Base-by-base conservation (phyloP, 2,113 vertebrate species). In the Spea multiplicata region DNA sequence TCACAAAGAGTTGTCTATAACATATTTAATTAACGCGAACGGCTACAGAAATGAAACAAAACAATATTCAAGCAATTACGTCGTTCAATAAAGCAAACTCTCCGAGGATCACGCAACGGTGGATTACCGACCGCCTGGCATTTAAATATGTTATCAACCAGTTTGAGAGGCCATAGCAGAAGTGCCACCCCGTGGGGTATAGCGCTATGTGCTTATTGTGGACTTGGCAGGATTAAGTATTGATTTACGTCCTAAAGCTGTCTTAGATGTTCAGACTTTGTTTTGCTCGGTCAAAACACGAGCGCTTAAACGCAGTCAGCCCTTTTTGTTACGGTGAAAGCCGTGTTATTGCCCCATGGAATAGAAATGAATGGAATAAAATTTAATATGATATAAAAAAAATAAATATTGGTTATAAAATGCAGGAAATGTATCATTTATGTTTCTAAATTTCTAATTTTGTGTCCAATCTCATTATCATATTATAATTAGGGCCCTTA, bases 11-110 rank as follows among this genome's bases (percentile, higher is more conserved):
- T 30, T 30, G 91, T 87, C 81, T 75, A 86, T 83, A 84, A 89
- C 92, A 91, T 93, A 92, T 93, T 91, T 92, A 93, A 93, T 93
- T 92, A 92, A 91, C 88, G 89, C 87, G 84, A 92, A 89, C 87
- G 89, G 88, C 89, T 88, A 90, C 88, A 90, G 88, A 92, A 91
- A 91, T 92, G 90, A 91, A 93, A 90, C 90, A 59, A 59, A 48
- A 89, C 87, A 89, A 89, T 89, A 90, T 88, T 88, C 85, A 91
- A 84, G 88, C 87, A 90, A 92, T 93, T 92, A 91, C 85, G 88
- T 85, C 87, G 87, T 87, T 90, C 90, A 91, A 87, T 91, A 93
- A 91, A 89, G 83, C 87, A 84, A 84, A 83, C 55, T 90, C 88
- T 90, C 86, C 0, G 74, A 89, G 89, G 90, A 89, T 84, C 83